These are phyloP conservation scores for Linurgus olivaceus DNA, from an alignment of 2,797 vertebrate species.

Conservation along the genomic window DNA sequence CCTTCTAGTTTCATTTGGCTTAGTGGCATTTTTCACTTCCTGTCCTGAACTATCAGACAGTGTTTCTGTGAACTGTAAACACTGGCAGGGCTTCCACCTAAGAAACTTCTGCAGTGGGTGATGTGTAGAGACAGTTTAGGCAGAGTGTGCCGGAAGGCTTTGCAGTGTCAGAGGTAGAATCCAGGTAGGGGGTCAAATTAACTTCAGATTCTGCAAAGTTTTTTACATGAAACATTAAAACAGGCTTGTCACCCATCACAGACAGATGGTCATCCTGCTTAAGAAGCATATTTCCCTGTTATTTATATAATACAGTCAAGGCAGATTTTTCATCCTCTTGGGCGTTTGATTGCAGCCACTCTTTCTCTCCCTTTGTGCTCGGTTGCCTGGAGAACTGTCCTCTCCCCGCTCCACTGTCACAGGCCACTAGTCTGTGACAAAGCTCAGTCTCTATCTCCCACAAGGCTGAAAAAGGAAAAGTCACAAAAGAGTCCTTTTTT, in stretches of 20 bases:
- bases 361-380: conserved; percentile 29
- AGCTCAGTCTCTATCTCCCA: conserved; percentile 62
- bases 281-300: background rate
- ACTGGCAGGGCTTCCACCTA: background rate
- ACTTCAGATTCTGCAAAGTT: background rate
- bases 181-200: background rate
- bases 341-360: background rate
- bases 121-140: background rate
- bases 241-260: background rate
- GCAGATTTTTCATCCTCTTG: background rate
- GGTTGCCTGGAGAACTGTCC: conserved; percentile 37
- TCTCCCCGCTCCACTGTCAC: conserved; percentile 54
- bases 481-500: conserved; percentile 39
- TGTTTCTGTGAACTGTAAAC: background rate
- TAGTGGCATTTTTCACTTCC: conserved; percentile 24
- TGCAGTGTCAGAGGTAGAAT: background rate
- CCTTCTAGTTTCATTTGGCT: background rate
- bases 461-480: conserved; percentile 40
- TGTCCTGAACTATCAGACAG: background rate
- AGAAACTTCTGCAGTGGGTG: background rate
- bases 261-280: background rate
- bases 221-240: background rate
- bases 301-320: background rate
- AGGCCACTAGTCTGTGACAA: conserved; percentile 59
- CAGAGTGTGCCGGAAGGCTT: background rate